These are phyloP conservation scores for Amblyornis subalaris DNA, from an alignment of 2,113 vertebrate genomes.

Conservation along the genomic window DNA sequence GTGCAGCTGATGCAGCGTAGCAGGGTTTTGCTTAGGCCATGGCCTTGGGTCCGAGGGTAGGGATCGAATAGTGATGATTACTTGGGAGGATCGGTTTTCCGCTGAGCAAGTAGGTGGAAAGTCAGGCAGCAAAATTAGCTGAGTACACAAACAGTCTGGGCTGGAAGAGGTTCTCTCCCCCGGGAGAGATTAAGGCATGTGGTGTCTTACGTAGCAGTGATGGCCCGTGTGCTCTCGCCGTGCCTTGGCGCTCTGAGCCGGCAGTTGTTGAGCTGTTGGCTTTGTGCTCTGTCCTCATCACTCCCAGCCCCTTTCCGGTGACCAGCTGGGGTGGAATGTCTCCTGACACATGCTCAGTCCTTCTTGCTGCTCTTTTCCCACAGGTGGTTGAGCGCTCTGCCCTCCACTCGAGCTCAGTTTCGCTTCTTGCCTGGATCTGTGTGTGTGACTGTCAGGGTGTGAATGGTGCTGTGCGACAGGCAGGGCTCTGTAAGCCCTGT, in stretches of 20 bases:
- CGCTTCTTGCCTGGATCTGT: background rate
- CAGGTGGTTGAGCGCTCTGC: background rate
- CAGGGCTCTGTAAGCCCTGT: background rate
- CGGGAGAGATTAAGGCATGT: slow-evolving; percentile 19
- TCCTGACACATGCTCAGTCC: background rate
- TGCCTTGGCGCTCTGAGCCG: slow-evolving; percentile 16
- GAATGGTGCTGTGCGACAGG: background rate
- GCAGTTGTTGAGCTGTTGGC: slow-evolving; percentile 39
- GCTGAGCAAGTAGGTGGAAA: slow-evolving; percentile 62
- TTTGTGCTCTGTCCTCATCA: background rate
- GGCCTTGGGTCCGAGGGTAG: background rate
- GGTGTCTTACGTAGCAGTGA: background rate
- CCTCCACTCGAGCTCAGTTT: background rate
- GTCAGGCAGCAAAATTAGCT: slow-evolving; percentile 59
- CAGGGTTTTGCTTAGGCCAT: background rate
- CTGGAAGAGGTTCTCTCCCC: slow-evolving; percentile 6
- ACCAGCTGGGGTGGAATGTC: background rate
- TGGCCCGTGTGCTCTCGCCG: background rate
- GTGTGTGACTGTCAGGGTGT: fast-evolving
- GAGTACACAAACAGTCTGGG: slow-evolving; percentile 59
- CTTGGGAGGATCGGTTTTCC: slow-evolving; percentile 38
- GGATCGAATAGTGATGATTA: slow-evolving; percentile 51
- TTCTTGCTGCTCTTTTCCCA: background rate
- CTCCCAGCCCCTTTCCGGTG: slow-evolving; percentile 24
- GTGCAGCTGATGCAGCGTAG: slow-evolving; percentile 18